Percentiles rank a stretch among this genome's conserved stretches.
phyloP scores from a whole-genome alignment of 2,113 vertebrate genomes.

The Silurus asotus region DNA sequence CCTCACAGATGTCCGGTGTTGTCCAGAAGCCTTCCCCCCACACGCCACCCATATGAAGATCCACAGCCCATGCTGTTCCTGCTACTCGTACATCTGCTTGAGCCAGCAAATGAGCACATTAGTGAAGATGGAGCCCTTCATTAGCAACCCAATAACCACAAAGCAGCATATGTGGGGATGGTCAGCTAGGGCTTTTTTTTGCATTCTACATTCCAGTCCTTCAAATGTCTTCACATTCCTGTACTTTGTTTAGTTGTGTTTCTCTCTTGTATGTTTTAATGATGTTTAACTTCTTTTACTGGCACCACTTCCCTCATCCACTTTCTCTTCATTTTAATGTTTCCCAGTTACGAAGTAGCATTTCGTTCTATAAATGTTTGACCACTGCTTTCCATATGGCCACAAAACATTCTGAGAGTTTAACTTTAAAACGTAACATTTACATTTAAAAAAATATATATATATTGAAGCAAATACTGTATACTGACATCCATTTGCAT shows the following conservation, averaged over 20 bases:
- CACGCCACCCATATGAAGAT: constrained; percentile 57
- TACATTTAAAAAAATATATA: neutral
- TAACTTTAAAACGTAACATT: neutral
- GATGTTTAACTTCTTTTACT: neutral
- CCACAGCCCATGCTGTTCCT: constrained; percentile 65
- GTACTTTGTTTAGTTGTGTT: neutral
- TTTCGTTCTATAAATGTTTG: neutral
- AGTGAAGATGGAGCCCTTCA: constrained; percentile 55
- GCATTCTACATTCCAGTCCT: constrained; percentile 6
- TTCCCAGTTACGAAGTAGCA: neutral
- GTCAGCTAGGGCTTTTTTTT: constrained; percentile 31
- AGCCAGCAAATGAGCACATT: constrained; percentile 66
- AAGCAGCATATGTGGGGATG: constrained; percentile 41
- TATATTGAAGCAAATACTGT: neutral
- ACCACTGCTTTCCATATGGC: neutral
- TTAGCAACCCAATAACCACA: constrained; percentile 47
- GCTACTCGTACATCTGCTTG: constrained; percentile 70
- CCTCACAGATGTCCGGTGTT: constrained; percentile 68
- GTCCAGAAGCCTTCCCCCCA: constrained; percentile 56
- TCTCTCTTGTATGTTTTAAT: neutral
- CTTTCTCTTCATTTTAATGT: constrained; percentile 7
- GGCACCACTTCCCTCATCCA: neutral
- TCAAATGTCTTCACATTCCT: neutral
- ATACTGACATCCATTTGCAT: neutral
- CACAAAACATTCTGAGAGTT: neutral